Percentiles rank a stretch among this genome's conserved stretches.
Conservation (phyloP, 30 jellyfish, hydroid and myxozoan species). For the Nemopilema nomurai region DNA sequence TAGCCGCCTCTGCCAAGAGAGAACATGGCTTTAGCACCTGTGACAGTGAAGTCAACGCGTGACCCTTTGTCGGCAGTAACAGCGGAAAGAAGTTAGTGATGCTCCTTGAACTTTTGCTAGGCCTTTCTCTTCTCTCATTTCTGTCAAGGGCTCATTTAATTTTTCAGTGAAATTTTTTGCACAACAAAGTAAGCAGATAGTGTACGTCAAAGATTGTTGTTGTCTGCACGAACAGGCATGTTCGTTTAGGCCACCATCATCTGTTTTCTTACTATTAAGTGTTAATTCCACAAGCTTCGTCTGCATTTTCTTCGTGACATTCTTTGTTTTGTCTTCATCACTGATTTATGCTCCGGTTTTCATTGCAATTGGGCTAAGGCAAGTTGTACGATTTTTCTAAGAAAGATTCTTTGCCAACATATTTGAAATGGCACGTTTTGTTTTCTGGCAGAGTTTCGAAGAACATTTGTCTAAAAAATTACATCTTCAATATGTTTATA, state of each 20-base stretch:
- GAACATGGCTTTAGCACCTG: conserved; percentile 51
- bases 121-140: neutral
- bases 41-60: conserved; percentile 17
- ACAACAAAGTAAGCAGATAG: neutral
- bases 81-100: conserved; percentile 51
- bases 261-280: too few species aligned
- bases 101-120: neutral
- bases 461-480: too few species aligned
- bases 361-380: neutral
- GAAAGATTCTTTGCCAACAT: too few species aligned
- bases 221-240: too few species aligned
- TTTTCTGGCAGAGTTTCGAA: too few species aligned
- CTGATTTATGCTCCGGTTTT: neutral
- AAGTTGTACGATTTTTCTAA: neutral
- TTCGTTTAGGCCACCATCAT: too few species aligned
- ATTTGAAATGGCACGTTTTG: too few species aligned
- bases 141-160: neutral
- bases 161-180: neutral
- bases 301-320: neutral
- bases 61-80: conserved; percentile 66
- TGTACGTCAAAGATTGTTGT: too few species aligned
- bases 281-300: neutral
- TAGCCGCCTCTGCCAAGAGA: conserved; percentile 53
- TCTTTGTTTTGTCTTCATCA: neutral
- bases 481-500: too few species aligned